Evolutionary conservation across 2,888 invertebrate genomes (phyloP), one percentile per base, ranked within the genome.

Genomic region (Aphelenchoides bicaudatus): DNA sequence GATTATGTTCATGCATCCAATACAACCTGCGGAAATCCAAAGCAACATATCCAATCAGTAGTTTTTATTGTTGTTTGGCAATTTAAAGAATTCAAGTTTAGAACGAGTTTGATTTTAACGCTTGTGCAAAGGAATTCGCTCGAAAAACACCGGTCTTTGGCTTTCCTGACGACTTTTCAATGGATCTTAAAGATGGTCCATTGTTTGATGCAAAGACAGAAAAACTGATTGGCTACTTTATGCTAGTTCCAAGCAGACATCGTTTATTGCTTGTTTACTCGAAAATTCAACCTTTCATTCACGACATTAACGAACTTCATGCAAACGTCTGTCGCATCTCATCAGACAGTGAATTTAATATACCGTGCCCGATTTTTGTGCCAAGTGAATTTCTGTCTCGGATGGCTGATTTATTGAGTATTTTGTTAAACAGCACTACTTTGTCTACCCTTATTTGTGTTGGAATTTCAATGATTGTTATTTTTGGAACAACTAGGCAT

Each of bases 351-450:
- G 34, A 34, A 10, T 34, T n/a, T 10, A 25, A 43, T 21, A 21
- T 43, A 10, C 23, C n/a, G 6, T n/a, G 8, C 10, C 52, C 52
- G n/a, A 2, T 51, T n/a, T n/a, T 51, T n/a, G 21, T 28, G 8
- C 52, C 52, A 30, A 51, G 25, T 6, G 19, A 16, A 5, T 51
- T 23, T 30, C 10, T 51, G 1, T 23, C 16, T 1, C 39, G 34
- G 16, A 91, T 93, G 82, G 93, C 87, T 80, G 92, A 93, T 81
- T 84, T 94, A 31, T 93, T 94, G 81, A 73, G 79, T 62, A 89
- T 89, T 51, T 83, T 94, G 47, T 87, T 88, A 0, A 84, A 86
- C 71, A 90, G 90, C 50, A 92, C 92, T 23, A 81, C 89, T n/a
- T 82, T 86, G 73, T 88, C 92, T 34, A 86, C 92, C 68, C 82